A percentile compares a stretch with the other conserved stretches of the same genome.
Evolutionary conservation across 2,888 invertebrate genomes (phyloP).

Genomic region (Pyrocoelia pectoralis): DNA sequence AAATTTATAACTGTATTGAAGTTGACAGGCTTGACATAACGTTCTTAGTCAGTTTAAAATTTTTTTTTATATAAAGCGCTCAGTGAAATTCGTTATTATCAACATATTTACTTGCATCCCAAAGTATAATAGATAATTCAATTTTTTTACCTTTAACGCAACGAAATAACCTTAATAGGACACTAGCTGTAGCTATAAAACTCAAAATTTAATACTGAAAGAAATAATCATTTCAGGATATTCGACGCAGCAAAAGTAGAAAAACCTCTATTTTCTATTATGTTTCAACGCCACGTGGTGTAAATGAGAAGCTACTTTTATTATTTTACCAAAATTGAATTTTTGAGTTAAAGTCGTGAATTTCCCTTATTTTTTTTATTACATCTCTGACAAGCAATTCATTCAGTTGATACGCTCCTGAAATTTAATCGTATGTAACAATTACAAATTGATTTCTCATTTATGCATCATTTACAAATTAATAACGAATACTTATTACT

Average conservation of each 20-base stretch:
- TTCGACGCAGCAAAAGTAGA: slow-evolving; percentile 23
- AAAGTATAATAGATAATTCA: neutral
- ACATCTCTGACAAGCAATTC: slow-evolving; percentile 3
- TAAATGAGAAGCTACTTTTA: slow-evolving; percentile 36
- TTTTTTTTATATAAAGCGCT: neutral
- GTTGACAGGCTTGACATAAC: neutral
- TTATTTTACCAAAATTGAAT: slow-evolving; percentile 30
- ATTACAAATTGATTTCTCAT: neutral
- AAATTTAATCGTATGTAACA: neutral
- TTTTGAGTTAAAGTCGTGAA: slow-evolving; percentile 9
- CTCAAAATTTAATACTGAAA: slow-evolving; percentile 18
- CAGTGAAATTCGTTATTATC: neutral
- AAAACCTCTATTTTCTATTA: slow-evolving; percentile 32
- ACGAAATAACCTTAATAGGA: neutral
- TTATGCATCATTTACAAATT: neutral
- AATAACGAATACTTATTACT: neutral
- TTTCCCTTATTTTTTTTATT: slow-evolving; percentile 11
- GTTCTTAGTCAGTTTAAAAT: neutral
- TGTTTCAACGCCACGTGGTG: slow-evolving; percentile 37
- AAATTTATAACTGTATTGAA: neutral
- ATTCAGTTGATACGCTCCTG: neutral
- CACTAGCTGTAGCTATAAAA: slow-evolving; percentile 3
- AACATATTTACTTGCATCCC: neutral
- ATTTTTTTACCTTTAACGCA: neutral
- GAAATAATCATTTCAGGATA: slow-evolving; percentile 18